phyloP scores from a whole-genome alignment of 92 coral and sea anemone genomes.

The Micromussa lordhowensis region DNA sequence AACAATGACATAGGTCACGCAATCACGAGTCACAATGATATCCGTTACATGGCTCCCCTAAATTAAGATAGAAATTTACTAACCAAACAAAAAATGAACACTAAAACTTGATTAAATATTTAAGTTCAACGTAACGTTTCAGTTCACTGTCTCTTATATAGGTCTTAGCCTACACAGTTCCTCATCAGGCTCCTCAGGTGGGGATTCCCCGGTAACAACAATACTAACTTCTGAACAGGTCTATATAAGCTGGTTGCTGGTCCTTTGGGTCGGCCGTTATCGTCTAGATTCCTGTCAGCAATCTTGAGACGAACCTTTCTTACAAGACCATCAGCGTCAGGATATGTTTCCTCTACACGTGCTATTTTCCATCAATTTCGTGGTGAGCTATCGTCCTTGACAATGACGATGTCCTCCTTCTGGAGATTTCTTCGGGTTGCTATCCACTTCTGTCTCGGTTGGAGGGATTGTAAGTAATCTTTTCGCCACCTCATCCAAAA shows the following conservation, averaged over 20 bases:
- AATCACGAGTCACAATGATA: too few relatives aligned
- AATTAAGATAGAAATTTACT: too few relatives aligned
- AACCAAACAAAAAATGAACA: too few relatives aligned
- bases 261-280: conserved; percentile 35
- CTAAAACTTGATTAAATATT: too few relatives aligned
- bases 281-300: conserved; percentile 21
- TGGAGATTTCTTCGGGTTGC: conserved; percentile 29
- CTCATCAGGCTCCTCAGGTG: conserved; percentile 1
- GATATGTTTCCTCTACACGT: not conserved
- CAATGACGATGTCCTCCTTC: conserved; percentile 34
- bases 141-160: not conserved
- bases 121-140: too few relatives aligned
- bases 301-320: conserved; percentile 36
- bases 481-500: not conserved
- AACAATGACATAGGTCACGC: too few relatives aligned
- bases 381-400: conserved; percentile 23
- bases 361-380: conserved; percentile 41
- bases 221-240: conserved; percentile 42
- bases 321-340: conserved; percentile 25
- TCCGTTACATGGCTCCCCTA: too few relatives aligned
- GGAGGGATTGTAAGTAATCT: too few relatives aligned
- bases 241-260: conserved; percentile 13
- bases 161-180: not conserved
- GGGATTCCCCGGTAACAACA: conserved; percentile 37
- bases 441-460: conserved; percentile 35